These are phyloP conservation scores for Poecilia velifera DNA, from an alignment of 2,797 vertebrate genomes.

Conservation along the genomic window DNA sequence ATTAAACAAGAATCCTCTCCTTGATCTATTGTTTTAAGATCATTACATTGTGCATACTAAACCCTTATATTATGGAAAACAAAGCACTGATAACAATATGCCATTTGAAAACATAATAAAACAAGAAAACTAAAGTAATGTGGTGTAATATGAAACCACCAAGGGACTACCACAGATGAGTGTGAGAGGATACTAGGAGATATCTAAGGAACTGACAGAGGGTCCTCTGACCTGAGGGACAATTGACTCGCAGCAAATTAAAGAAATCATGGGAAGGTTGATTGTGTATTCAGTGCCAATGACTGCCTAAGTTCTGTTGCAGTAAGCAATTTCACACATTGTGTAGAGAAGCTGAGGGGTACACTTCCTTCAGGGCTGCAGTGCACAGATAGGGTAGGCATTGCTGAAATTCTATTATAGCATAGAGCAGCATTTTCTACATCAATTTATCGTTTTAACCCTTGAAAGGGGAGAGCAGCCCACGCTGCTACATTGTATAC, in stretches of 20 bases:
- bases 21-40: constrained; percentile 51
- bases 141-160: constrained; percentile 33
- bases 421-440: constrained; percentile 74
- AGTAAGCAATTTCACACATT: constrained; percentile 83
- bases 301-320: constrained; percentile 75
- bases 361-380: constrained; percentile 82
- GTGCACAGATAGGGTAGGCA: constrained; percentile 79
- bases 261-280: constrained; percentile 81
- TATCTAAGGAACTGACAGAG: constrained; percentile 57
- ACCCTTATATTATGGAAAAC: constrained; percentile 40
- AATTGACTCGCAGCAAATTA: constrained; percentile 80
- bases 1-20: constrained; percentile 56
- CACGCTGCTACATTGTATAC: constrained; percentile 69
- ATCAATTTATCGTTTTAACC: constrained; percentile 81
- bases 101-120: constrained; percentile 2
- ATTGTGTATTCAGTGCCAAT: constrained; percentile 78
- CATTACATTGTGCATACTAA: constrained; percentile 35
- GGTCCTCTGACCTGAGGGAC: constrained; percentile 65
- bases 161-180: constrained; percentile 29
- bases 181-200: constrained; percentile 37
- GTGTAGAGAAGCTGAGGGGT: constrained; percentile 74
- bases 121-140: constrained; percentile 9
- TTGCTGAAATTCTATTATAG: constrained; percentile 81
- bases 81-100: constrained; percentile 12
- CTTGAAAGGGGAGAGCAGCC: constrained; percentile 75